Evolutionary conservation across 2,888 invertebrate genomes (phyloP), one percentile per base, ranked within the genome.

Genomic region (Lamproptera curius): DNA sequence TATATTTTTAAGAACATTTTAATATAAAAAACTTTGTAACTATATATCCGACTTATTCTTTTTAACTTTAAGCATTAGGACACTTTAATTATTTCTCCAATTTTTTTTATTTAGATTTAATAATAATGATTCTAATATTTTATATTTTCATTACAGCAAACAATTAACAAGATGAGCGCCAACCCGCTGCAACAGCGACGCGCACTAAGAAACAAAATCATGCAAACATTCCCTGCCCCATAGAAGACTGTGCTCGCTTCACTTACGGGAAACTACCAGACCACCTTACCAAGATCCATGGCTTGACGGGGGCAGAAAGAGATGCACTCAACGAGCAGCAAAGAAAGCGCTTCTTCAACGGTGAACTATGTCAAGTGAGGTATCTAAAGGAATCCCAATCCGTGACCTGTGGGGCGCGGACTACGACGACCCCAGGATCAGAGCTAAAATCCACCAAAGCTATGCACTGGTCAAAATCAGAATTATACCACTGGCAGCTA

Each of bases 191-290:
- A n/a, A 59, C 76, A 38, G 67, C 64, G 14, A 63, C 73, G 2
- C 77, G 88, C n/a, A 74, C 88, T 1, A 89, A 89, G 54, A 89
- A 89, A 60, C 88, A 89, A 56, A 89, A 89, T 57, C 88, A 89
- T 54, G 88, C 88, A 0, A 89, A 89, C 61, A 89, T 89, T 17
- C 88, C 88, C 0, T 89, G 88, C 44, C 88, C 88, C 1, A 88
- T 89, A 28, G 88, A 89, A 62, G 87, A 89, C 63, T 89, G 88
- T 58, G 88, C 85, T 16, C 65, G 88, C 49, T 89, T 89, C 59
- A 89, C 88, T 1, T 89, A 89, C 58, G 88, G 88, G 4, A 89
- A 89, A 52, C 71, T 89, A 0, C 88, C 88, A 0, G 88, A 89
- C 55, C 88, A 89, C 46, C 73, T 89, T 15, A 88, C 88, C 3